Evolutionary conservation across 2,888 invertebrate genomes (phyloP), one percentile per base, ranked within the genome.

Genomic region (Allygus modestus): DNA sequence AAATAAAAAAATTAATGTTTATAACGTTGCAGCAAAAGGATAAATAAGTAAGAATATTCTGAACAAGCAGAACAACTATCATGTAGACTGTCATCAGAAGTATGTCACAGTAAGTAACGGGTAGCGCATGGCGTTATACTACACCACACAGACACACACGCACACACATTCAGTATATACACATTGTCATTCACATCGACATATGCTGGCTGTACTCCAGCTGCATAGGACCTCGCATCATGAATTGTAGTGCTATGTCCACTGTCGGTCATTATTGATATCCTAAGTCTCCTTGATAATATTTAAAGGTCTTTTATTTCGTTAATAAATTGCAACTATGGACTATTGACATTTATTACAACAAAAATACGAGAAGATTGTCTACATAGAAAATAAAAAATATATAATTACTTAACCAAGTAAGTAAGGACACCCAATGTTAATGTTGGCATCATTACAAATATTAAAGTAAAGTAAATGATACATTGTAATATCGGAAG

Each of bases 21-120:
- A n/a, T 9, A 37, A 37, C 58, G 26, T 58, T 58, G 58, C 58
- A 58, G 58, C 58, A 23, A 23, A n/a, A n/a, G n/a, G n/a, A 58
- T 23, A 23, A 2, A 23, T 23, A 58, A 58, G 12, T 58, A 58
- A 58, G 58, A 58, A 58, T 26, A 58, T 58, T 26, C 58, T 12
- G 58, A 65, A 28, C 65, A 65, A 65, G 65, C 26, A 17, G 31
- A 26, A 31, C 65, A 65, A 65, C 65, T 65, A 65, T 65, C 26
- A 65, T 26, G 28, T 65, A 17, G 65, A 28, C 0, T 65, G 28
- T 15, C 65, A 20, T 65, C 65, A 65, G 65, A 65, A 65, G 65
- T 65, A 65, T 28, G 65, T 65, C 65, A 31, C 2, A 4, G 28
- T 65, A 65, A 65, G 15, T 65, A 65, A 65, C 65, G 65, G 20